Base-by-base conservation (phyloP, 2,113 vertebrate species). In the Bubo bubo region DNA sequence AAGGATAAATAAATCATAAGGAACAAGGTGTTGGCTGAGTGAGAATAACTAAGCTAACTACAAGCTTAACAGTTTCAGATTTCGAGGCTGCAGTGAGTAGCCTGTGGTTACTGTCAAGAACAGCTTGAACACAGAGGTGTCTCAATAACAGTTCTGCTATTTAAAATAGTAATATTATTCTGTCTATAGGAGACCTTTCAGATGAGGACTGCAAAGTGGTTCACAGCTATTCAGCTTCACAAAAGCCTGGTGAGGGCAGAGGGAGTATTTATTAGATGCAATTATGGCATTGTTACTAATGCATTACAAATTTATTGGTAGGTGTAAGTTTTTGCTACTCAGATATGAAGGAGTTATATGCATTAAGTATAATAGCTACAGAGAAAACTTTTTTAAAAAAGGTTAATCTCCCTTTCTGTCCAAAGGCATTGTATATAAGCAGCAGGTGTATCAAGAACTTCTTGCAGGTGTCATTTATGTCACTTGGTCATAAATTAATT, bases 121-220 rank as follows among this genome's bases (percentile, higher is more conserved):
- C 80, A 95, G 91, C 77, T 86, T 79, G 74, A 94, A 70, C 58
- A 55, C 71, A 88, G 66, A 79, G 59, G 45, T 73, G 62, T 75
- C 83, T 91, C 81, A 64, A 3, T 79, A 87, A 55, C 71, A 76
- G 74, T 15, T 55, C 83, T 88, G 70, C 72, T 75, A 47, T 97
- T 95, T 94, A 87, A 95, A 93, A 93, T 19, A 94, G 81, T 79
- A 50, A 77, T 95, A 94, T 88, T 95, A 58, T 86, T 96, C 71
- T 75, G 81, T 13, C 84, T 79, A 23, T 59, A 79, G 76, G 86
- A 89, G 45, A 68, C 77, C 74, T 96, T 95, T 91, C 93, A 91
- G 66, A 84, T 70, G 84, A 97, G 76, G 49, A 47, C 41, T 85
- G 55, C 53, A 62, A 85, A 97, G 88, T 88, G 53, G 39, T 91